A percentile compares a stretch with the other conserved stretches of the same genome.
phyloP scores from a whole-genome alignment of 2,888 invertebrate species.

The Branchinecta sandiegonensis region DNA sequence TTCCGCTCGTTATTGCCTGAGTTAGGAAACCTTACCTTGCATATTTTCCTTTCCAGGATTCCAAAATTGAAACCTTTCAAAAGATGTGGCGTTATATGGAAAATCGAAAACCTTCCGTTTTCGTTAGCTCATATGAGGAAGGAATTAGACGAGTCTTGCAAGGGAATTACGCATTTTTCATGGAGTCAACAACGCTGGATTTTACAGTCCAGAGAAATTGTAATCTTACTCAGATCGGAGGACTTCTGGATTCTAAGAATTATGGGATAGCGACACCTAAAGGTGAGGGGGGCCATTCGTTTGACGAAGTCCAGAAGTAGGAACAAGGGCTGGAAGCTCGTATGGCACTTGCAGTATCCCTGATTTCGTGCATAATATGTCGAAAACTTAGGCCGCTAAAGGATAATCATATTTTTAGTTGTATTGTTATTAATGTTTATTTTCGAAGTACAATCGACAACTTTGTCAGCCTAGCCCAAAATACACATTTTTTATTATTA shows the following conservation, averaged over 20 bases:
- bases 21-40: conserved; percentile 10
- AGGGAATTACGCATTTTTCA: conserved; percentile 42
- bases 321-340: too few relatives aligned
- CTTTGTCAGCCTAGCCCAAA: too few relatives aligned
- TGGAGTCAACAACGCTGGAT: conserved; percentile 64
- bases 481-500: too few relatives aligned
- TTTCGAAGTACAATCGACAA: too few relatives aligned
- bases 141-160: conserved; percentile 50
- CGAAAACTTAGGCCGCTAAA: too few relatives aligned
- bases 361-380: too few relatives aligned
- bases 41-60: conserved; percentile 42
- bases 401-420: too few relatives aligned
- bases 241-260: conserved; percentile 65
- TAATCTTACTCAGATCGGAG: conserved; percentile 73
- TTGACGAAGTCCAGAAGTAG: too few relatives aligned
- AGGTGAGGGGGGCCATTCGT: conserved; percentile 34
- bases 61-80: conserved; percentile 60
- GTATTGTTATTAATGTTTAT: too few relatives aligned
- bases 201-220: conserved; percentile 67
- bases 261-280: conserved; percentile 55
- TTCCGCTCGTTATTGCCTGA: conserved; percentile 1
- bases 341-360: too few relatives aligned
- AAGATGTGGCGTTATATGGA: conserved; percentile 75
- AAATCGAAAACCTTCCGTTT: conserved; percentile 50
- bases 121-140: conserved; percentile 57